Evolutionary conservation across 1,140 invertebrate genomes (phyloP), one percentile per base, ranked within the genome.

Genomic region (Drosophila lacertosa): DNA sequence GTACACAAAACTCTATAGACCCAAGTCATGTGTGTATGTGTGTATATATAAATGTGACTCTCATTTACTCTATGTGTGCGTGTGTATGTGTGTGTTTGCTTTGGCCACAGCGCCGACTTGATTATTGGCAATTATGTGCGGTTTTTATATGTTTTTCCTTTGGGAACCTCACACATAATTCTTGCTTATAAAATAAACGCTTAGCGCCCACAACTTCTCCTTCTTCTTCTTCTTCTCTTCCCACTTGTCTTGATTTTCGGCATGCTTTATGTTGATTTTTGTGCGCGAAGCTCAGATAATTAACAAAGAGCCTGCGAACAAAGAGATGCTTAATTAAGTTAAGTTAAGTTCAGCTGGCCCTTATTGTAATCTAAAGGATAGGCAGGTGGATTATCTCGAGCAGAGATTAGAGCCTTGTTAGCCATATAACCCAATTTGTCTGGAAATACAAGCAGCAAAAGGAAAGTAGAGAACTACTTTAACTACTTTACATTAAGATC

Each of bases 121-220:
- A 83, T 83, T 82, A 82, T 82, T 83, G 65, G 79, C 79, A 83
- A 77, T 82, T 83, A 83, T 78, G 70, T 83, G 79, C 58, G 79
- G 70, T 59, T 83, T 83, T 62, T 42, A 59, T 74, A 48, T 44
- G 29, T 45, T 22, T 9, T 58, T 11, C 45, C 20, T 11, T 5
- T 29, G n/a, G 16, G 15, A 57, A 26, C 44, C 15, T 4, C 26
- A 35, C 44, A 55, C 42, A 70, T 70, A 65, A 57, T 70, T 70
- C 37, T 24, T 37, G 68, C 32, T 39, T 66, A 59, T 71, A 57
- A 58, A 57, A 71, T 22, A 18, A 48, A 58, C 47, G 48, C 54
- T 65, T 29, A 58, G 42, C 53, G 37, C 26, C 16, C 2, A 29
- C 51, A 29, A 42, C 11, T 5, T 22, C 35, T 16, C 55, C 26